Evolutionary conservation across 2,888 invertebrate species (phyloP).

Genomic region (Drosophila greeni): DNA sequence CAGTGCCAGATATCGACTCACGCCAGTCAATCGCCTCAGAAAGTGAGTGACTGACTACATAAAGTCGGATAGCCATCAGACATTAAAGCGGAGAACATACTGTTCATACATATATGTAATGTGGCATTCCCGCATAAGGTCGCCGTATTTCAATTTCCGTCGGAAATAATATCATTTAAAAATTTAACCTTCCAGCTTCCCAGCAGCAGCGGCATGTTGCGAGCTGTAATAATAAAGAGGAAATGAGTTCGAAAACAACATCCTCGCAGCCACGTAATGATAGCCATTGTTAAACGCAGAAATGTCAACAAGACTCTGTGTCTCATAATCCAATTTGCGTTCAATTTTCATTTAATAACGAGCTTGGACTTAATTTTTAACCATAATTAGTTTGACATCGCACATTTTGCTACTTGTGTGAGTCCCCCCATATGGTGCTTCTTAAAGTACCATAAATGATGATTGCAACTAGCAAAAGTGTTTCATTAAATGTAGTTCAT

Average conservation of each 20-base stretch:
- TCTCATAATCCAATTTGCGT: conserved; percentile 16
- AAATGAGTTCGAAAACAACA: conserved; percentile 34
- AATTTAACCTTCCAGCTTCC: conserved; percentile 17
- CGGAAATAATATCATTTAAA: conserved; percentile 37
- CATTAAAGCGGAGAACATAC: conserved; percentile 25
- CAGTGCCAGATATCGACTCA: conserved; percentile 38
- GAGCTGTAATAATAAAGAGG: conserved; percentile 20
- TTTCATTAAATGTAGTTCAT: not conserved
- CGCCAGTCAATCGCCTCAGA: conserved; percentile 51
- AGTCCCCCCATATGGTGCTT: not conserved
- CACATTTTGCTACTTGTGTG: not conserved
- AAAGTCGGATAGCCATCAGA: conserved; percentile 14
- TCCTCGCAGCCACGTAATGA: conserved; percentile 17
- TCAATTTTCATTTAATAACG: conserved; percentile 15
- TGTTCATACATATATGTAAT: not conserved
- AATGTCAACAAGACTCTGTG: conserved; percentile 16
- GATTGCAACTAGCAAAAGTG: not conserved
- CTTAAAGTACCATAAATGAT: not conserved
- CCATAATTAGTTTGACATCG: conserved; percentile 9
- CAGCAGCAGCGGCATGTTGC: not conserved
- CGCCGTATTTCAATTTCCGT: conserved; percentile 49
- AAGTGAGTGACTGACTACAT: conserved; percentile 43
- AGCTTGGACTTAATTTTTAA: conserved; percentile 16
- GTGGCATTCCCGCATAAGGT: conserved; percentile 2
- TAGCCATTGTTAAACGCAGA: conserved; percentile 27